These are phyloP conservation scores for Tetragnatha versicolor DNA, from an alignment of 1,140 invertebrate genomes.

Conservation along the genomic window DNA sequence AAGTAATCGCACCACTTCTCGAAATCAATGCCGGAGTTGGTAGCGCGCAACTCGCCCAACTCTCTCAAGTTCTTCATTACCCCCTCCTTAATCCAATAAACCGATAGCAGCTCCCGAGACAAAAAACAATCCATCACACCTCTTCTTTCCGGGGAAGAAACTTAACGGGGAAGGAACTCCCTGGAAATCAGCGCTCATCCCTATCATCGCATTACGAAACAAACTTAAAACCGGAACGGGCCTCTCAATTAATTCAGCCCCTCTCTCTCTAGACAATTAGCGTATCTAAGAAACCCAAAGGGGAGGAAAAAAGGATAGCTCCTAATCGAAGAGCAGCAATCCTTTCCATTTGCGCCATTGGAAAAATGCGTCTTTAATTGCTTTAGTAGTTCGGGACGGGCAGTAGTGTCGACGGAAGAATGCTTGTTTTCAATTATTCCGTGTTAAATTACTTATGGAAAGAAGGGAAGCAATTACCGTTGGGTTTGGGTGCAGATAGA, in stretches of 20 bases:
- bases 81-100: no score
- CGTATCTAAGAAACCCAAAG: neutral
- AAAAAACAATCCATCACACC: no score
- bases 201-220: no score
- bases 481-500: neutral
- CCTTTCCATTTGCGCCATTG: slow-evolving; percentile 9
- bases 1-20: no score
- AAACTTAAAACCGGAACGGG: no score
- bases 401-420: neutral
- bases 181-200: no score
- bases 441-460: slow-evolving; percentile 35
- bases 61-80: no score
- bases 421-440: slow-evolving; percentile 38
- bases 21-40: no score
- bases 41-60: no score
- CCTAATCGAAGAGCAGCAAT: neutral
- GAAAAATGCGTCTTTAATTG: slow-evolving; percentile 39
- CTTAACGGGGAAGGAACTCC: no score
- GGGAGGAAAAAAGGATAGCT: neutral
- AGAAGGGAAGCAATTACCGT: slow-evolving; percentile 21
- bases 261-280: neutral
- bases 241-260: slow-evolving; percentile 1
- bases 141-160: no score
- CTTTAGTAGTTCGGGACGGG: slow-evolving; percentile 1
- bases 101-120: no score